Evolutionary conservation across 2,888 invertebrate species (phyloP), one percentile per base, ranked within the genome.

Genomic region (Pardosa pseudoannulata): DNA sequence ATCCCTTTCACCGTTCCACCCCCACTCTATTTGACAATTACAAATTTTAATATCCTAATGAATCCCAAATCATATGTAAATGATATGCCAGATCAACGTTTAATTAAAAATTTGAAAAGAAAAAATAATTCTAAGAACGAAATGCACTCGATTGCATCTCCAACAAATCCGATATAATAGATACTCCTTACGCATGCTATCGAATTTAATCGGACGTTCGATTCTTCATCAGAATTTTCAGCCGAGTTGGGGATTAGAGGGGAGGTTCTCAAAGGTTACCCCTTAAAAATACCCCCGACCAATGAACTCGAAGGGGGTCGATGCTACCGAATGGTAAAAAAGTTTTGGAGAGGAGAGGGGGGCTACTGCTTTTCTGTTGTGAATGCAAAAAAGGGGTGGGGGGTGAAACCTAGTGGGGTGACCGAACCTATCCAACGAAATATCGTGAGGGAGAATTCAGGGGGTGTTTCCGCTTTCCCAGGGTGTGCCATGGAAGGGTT

Each of bases 381-480:
- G 46, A 46, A 46, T 46, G 9, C 3, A 23, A 56, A 23, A 56
- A 46, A n/a, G 16, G 6, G n/a, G n/a, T n/a, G n/a, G n/a, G n/a
- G n/a, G 9, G 6, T 9, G 16, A 56, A 56, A 56, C n/a, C n/a
- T 23, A 23, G 23, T 23, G 16, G 23, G 23, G 23, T n/a, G 11
- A 56, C 1, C 3, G 23, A 56, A 56, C 0, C 56, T 56, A 23
- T 36, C 56, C 56, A 56, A 39, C 41, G 70, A 80, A 28, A 80
- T 80, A 67, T 32, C 80, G 80, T 46, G 80, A 80, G 80, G 80
- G 80, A 80, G 65, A 65, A 31, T n/a, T 41, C 13, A 27, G 32
- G 80, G 80, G 79, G 62, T 29, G 41, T 56, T 56, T 56, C 56
- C 56, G 19, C 56, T 56, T 56, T 56, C 56, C 56, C 56, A 56